Conservation (phyloP, 2,113 vertebrate species). For the Sporophila hypoxantha region DNA sequence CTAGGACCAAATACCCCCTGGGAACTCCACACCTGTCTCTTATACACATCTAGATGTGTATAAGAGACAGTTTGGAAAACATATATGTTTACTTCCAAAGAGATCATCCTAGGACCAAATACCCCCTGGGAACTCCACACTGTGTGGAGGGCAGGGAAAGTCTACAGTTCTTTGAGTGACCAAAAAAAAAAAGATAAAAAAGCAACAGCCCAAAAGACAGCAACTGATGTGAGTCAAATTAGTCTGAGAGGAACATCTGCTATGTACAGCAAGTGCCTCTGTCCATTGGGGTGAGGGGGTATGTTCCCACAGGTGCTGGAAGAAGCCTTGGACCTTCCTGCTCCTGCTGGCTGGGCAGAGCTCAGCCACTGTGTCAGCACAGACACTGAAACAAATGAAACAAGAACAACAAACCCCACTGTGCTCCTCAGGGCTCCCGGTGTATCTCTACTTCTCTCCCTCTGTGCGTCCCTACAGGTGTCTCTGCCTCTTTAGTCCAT, state of each 20-base stretch:
- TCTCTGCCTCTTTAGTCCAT: slow-evolving; percentile 79
- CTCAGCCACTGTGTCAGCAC: not conserved
- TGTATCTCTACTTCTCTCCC: not conserved
- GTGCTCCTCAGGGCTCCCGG: not conserved
- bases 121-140: not conserved
- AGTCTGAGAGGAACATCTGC: not conserved
- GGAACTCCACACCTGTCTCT: no score
- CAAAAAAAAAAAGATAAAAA: not conserved
- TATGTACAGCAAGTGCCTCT: slow-evolving; percentile 35
- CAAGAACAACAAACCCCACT: slow-evolving; percentile 30
- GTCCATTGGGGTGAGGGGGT: not conserved
- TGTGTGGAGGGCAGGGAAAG: slow-evolving; percentile 16
- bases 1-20: not conserved
- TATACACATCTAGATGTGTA: no score
- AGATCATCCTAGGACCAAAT: not conserved
- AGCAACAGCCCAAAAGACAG: slow-evolving; percentile 8
- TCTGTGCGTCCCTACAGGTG: not conserved
- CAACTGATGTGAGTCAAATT: not conserved
- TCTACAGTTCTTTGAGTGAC: slow-evolving; percentile 5
- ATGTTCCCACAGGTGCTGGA: not conserved
- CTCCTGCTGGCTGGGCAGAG: not conserved
- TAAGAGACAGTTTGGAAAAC: slow-evolving; percentile 14
- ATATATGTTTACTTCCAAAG: not conserved
- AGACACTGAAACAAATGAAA: slow-evolving; percentile 23
- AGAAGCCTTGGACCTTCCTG: not conserved